Base-by-base conservation (phyloP, 2,888 invertebrate genomes). In the Tachina grossa region DNA sequence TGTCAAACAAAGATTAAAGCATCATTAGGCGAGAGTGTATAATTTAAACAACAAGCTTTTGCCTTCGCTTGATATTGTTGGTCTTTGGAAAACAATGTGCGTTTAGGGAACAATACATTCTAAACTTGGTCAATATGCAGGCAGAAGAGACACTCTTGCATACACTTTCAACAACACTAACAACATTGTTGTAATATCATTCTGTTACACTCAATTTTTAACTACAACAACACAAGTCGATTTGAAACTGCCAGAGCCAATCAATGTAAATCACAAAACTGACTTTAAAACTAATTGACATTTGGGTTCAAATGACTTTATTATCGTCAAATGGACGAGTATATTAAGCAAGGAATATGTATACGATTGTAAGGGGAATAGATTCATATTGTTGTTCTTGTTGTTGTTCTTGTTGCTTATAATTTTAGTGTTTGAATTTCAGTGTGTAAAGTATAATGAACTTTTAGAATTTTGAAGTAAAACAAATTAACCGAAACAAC, bases 251-350 rank as follows among this genome's bases (percentile, higher is more conserved):
- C 72, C 83, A 85, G 76, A 83, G 83, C 85, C 85, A 83, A 83
- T 85, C 83, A 83, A 83, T 85, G 85, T 85, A 85, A 85, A 85
- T 85, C 85, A 85, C 85, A 83, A 72, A 80, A 80, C 71, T 76
- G 79, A 83, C 85, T 83, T 85, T 80, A 76, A 76, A 83, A 83
- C 85, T 83, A 85, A 85, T 85, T 85, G 85, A 83, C 83, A 85
- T 85, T 75, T 83, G 72, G 79, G 79, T 83, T 83, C 85, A 83
- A 78, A 85, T 85, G 79, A 68, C 76, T 83, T 85, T 85, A 83
- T 83, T 80, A 80, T 76, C 83, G 49, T 76, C 83, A 71, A 76
- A 76, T 69, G 77, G 81, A 19, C n/a, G 39, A 75, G 41, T 45
- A 16, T 68, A 10, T 41, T 22, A 10, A 47, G 51, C 59, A 41